A percentile compares a stretch with the other conserved stretches of the same genome.
phyloP scores from a whole-genome alignment of 1,140 invertebrate species.

The Mercenaria mercenaria region DNA sequence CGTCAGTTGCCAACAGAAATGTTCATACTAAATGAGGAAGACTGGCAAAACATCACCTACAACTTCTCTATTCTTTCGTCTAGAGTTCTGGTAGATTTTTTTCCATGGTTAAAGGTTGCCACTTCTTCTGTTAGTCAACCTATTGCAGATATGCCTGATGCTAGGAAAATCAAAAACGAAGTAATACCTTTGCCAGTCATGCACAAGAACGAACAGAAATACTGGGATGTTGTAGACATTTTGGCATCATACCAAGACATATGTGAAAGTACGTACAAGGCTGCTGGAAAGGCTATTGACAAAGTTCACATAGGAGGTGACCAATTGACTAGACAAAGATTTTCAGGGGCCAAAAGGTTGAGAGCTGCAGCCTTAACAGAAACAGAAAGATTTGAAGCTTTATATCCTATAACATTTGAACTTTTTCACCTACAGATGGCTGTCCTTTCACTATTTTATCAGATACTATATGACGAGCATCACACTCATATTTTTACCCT shows the following conservation, averaged over 20 bases:
- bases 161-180: constrained; percentile 31
- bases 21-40: neutral
- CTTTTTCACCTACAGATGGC: too few relatives aligned
- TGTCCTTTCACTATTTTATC: constrained; percentile 57
- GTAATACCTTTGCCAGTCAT: constrained; percentile 64
- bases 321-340: constrained; percentile 59
- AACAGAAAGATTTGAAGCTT: constrained; percentile 37
- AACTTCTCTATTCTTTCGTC: neutral
- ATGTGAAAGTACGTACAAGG: neutral
- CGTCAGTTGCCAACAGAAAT: neutral
- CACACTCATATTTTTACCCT: constrained; percentile 44
- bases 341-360: constrained; percentile 61
- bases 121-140: neutral
- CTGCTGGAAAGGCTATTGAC: neutral
- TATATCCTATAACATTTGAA: too few relatives aligned
- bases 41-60: neutral
- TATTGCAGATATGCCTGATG: neutral
- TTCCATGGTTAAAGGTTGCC: constrained; percentile 43
- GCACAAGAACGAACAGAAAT: constrained; percentile 66
- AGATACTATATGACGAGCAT: constrained; percentile 49
- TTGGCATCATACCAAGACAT: constrained; percentile 52
- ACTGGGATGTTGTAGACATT: constrained; percentile 63
- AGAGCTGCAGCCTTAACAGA: neutral
- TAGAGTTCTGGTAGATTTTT: constrained; percentile 24
- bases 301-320: constrained; percentile 67